Evolutionary conservation across 2,888 invertebrate species (phyloP).

Genomic region (Coenonympha arcania): DNA sequence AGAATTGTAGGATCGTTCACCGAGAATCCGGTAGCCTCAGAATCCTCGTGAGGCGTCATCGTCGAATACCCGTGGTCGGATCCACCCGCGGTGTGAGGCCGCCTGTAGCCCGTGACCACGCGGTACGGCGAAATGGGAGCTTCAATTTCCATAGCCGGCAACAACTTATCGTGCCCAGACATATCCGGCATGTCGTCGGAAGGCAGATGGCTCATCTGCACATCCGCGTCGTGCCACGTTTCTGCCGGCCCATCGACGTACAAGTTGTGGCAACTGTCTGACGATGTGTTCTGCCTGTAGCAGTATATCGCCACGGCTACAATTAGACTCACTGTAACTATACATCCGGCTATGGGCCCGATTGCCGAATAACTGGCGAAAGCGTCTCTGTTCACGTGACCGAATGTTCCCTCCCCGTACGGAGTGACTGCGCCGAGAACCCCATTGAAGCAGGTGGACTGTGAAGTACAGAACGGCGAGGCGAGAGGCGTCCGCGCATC

Average conservation of each 20-base stretch:
- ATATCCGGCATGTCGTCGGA: conserved; percentile 79
- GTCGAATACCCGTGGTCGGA: conserved; percentile 97
- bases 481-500: conserved; percentile 80
- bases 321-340: conserved; percentile 85
- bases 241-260: conserved; percentile 69
- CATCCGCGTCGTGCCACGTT: conserved; percentile 71
- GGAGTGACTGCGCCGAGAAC: conserved; percentile 87
- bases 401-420: conserved; percentile 81
- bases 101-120: conserved; percentile 85
- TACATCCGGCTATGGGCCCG: conserved; percentile 89
- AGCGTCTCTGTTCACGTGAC: conserved; percentile 63
- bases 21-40: conserved; percentile 85
- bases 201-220: conserved; percentile 83
- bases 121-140: conserved; percentile 90
- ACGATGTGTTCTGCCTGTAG: conserved; percentile 79
- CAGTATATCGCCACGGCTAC: conserved; percentile 89
- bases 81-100: conserved; percentile 82
- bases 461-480: conserved; percentile 85
- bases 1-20: conserved; percentile 77
- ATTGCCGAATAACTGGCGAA: conserved; percentile 80
- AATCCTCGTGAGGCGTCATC: conserved; percentile 93
- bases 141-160: conserved; percentile 75
- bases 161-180: conserved; percentile 78
- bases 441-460: conserved; percentile 89
- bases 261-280: conserved; percentile 67